Evolutionary conservation across 2,888 invertebrate genomes (phyloP).

Genomic region (Callinectes sapidus): DNA sequence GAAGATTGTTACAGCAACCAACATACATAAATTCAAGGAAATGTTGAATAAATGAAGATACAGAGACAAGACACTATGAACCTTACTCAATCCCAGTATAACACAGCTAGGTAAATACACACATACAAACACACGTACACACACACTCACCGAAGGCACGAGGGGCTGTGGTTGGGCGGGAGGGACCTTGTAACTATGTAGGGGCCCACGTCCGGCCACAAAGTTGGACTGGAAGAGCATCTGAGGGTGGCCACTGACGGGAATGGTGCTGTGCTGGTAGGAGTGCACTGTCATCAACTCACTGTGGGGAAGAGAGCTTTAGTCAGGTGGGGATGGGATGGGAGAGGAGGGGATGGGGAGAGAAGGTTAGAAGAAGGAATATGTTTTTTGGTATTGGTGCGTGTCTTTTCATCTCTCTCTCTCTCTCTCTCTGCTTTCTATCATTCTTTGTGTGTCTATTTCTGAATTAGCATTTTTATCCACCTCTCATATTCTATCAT

Average conservation of each 20-base stretch:
- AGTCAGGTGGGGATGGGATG: background rate
- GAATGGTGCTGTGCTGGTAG: conserved; percentile 62
- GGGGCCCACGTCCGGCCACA: conserved; percentile 55
- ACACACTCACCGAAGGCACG: conserved; percentile 46
- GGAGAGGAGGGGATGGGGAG: background rate
- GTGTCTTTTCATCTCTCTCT: conserved; percentile 10
- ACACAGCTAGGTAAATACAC: no score
- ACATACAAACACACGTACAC: conserved; percentile 3
- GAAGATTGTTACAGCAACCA: no score
- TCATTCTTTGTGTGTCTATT: background rate
- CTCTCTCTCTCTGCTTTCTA: background rate
- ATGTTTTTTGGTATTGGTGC: background rate
- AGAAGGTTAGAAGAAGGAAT: background rate
- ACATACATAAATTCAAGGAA: no score
- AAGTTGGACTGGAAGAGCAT: conserved; percentile 67
- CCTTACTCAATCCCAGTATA: no score
- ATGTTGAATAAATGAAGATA: no score
- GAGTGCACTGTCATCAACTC: conserved; percentile 60
- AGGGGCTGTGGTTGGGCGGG: conserved; percentile 57
- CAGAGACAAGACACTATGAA: no score
- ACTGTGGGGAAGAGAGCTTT: background rate
- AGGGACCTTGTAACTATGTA: conserved; percentile 59
- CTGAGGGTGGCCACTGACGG: conserved; percentile 66
- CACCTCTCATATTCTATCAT: background rate
- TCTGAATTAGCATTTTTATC: background rate